phyloP scores from a whole-genome alignment of 2,113 vertebrate species.

The Antigone vipio region DNA sequence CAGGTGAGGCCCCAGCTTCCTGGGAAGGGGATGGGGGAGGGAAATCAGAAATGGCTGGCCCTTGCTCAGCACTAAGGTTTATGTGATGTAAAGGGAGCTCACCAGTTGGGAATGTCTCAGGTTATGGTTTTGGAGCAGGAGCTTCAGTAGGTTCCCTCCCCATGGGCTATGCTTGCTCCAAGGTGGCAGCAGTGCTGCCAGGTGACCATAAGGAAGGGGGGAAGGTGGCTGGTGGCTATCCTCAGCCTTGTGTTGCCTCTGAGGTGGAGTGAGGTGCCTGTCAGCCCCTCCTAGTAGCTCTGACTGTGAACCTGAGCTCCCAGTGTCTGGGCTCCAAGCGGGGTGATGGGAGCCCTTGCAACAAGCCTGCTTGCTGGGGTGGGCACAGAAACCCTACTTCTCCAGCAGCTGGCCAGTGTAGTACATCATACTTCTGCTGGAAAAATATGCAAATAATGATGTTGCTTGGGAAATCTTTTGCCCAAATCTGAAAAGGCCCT shows the following conservation, averaged over 20 bases:
- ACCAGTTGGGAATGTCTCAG: background rate
- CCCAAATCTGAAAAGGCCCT: background rate
- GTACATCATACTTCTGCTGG: background rate
- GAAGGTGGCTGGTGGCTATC: background rate
- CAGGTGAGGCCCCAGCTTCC: background rate
- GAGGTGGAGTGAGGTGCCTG: background rate
- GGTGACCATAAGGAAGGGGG: background rate
- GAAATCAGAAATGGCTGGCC: background rate
- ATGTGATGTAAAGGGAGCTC: background rate
- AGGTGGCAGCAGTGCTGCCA: background rate
- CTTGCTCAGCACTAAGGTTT: background rate
- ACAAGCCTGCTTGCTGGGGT: background rate
- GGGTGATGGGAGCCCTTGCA: background rate
- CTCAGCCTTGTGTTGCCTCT: background rate
- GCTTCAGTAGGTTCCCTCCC: background rate
- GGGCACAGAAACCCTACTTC: background rate
- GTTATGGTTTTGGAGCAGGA: background rate
- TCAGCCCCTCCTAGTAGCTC: accelerated
- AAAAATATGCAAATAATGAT: background rate
- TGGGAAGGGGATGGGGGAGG: background rate
- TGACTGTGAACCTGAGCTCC: background rate
- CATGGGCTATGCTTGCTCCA: background rate
- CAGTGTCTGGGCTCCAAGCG: background rate
- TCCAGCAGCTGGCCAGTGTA: background rate
- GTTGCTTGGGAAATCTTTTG: background rate